phyloP scores from a whole-genome alignment of 2,888 invertebrate species.

The Tuberolachnus salignus region DNA sequence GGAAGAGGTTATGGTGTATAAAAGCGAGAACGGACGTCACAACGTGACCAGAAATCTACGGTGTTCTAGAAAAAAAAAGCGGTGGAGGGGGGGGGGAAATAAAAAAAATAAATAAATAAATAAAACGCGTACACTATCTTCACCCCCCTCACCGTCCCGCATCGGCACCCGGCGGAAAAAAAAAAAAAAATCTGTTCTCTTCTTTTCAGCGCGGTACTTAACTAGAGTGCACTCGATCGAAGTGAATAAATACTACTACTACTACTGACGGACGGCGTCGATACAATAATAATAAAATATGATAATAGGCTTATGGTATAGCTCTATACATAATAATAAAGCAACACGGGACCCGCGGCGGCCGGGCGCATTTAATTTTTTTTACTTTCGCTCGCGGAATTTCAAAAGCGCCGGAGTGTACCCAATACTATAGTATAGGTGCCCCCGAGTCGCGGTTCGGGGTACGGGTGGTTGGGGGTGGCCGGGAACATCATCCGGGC shows the following conservation, averaged over 20 bases:
- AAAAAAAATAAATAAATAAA: too few relatives aligned
- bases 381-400: not conserved
- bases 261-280: not conserved
- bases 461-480: too few relatives aligned
- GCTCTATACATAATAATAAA: too few relatives aligned
- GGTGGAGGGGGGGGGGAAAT: not conserved
- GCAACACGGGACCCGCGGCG: too few relatives aligned
- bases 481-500: too few relatives aligned
- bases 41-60: constrained; percentile 49
- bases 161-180: too few relatives aligned
- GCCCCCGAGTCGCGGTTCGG: too few relatives aligned
- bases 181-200: constrained; percentile 38
- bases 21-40: constrained; percentile 33
- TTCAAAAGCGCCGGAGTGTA: not conserved
- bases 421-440: too few relatives aligned
- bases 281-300: constrained; percentile 34
- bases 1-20: too few relatives aligned
- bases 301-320: constrained; percentile 25
- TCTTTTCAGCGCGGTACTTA: constrained; percentile 39
- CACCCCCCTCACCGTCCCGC: too few relatives aligned
- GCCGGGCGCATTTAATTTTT: constrained; percentile 31
- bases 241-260: constrained; percentile 45
- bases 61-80: constrained; percentile 15
- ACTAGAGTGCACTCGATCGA: constrained; percentile 47
- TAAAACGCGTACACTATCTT: too few relatives aligned